Evolutionary conservation across 37 sponge, comb jelly and placozoan genomes (phyloP).

Genomic region (Halichondria panicea): DNA sequence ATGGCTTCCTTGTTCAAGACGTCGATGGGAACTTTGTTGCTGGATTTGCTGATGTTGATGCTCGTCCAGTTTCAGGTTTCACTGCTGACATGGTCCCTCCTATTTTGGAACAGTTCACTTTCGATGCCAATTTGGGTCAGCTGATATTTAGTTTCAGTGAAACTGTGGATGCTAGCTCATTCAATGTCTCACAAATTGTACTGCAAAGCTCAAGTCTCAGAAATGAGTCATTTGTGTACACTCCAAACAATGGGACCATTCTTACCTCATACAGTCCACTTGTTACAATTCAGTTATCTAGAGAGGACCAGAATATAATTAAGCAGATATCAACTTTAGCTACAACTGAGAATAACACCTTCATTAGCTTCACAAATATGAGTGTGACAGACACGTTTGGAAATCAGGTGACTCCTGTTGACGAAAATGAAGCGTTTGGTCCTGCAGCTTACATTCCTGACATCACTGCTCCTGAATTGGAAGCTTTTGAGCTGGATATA

Average conservation of each 20-base stretch:
- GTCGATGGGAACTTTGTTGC: constrained; percentile 56
- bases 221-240: constrained; percentile 9
- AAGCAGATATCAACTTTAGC: constrained; percentile 53
- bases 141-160: constrained; percentile 76
- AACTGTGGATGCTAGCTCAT: constrained; percentile 61
- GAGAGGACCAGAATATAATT: constrained; percentile 53
- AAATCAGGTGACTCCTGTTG: constrained; percentile 48
- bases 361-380: constrained; percentile 43
- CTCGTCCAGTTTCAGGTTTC: constrained; percentile 28
- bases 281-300: constrained; percentile 47
- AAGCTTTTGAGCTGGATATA: constrained; percentile 74
- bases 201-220: constrained; percentile 49
- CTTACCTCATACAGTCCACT: constrained; percentile 10
- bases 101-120: constrained; percentile 46
- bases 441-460: constrained; percentile 48
- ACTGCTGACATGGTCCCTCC: constrained; percentile 65
- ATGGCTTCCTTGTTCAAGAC: constrained; percentile 27
- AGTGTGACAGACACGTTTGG: constrained; percentile 68
- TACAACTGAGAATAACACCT: constrained; percentile 58
- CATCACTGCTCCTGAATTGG: constrained; percentile 59
- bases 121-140: constrained; percentile 63
- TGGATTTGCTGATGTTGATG: constrained; percentile 18
- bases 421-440: constrained; percentile 8
- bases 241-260: constrained; percentile 37
- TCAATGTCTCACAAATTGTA: constrained; percentile 37